A percentile compares a stretch with the other conserved stretches of the same genome.
phyloP scores from a whole-genome alignment of 1,140 invertebrate species.

The Musca vetustissima region DNA sequence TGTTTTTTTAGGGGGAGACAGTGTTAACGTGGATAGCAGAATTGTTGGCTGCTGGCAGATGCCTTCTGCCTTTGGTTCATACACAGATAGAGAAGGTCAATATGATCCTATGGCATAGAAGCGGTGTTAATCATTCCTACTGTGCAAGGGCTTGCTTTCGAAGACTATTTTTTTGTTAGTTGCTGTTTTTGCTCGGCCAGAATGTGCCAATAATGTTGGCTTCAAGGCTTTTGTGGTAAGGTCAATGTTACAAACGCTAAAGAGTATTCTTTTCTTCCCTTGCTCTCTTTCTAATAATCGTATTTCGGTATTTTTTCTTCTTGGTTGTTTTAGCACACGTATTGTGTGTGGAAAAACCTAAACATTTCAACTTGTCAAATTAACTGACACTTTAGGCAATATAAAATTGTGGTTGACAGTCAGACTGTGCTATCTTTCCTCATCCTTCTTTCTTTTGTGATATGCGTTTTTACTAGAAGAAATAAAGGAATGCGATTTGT shows the following conservation, averaged over 20 bases:
- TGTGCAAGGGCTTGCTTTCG: neutral
- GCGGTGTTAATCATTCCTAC: too few relatives aligned
- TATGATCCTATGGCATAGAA: too few relatives aligned
- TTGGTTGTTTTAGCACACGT: neutral
- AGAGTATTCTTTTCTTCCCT: neutral
- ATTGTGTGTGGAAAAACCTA: neutral
- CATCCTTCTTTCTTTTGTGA: too few relatives aligned
- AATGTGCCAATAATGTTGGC: constrained; percentile 14
- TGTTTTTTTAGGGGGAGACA: too few relatives aligned
- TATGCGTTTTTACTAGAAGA: too few relatives aligned
- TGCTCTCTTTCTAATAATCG: neutral
- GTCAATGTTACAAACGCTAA: constrained; percentile 4
- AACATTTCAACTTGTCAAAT: constrained; percentile 16
- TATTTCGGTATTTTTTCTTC: neutral
- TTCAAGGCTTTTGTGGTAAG: constrained; percentile 5
- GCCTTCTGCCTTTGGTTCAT: too few relatives aligned
- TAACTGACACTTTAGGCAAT: constrained; percentile 14
- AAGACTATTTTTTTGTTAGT: neutral
- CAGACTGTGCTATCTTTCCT: too few relatives aligned
- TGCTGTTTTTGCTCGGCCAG: neutral
- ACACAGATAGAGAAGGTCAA: too few relatives aligned
- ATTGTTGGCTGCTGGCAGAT: too few relatives aligned
- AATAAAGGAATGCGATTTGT: too few relatives aligned
- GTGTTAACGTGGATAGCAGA: too few relatives aligned
- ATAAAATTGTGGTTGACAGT: neutral